Base-by-base conservation (phyloP, 2,888 invertebrate genomes). In the Caenorhabditis sulstoni region DNA sequence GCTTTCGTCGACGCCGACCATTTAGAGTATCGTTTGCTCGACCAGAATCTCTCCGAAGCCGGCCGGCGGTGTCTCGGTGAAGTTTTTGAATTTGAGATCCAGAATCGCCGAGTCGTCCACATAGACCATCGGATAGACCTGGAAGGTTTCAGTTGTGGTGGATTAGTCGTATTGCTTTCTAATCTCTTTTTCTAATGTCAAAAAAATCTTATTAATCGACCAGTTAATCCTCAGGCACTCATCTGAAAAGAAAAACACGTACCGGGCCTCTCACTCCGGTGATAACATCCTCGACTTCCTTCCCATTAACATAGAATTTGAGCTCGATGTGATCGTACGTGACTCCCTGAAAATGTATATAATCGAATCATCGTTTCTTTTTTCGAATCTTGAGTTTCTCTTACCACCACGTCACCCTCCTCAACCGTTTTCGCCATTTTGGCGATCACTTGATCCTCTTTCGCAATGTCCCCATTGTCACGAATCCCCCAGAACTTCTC, bases 71-170 rank as follows among this genome's bases (percentile, higher is more conserved):
- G 94, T 93, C 90, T 95, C 94, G 83, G 94, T 93, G 91, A 97
- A 97, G 90, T 94, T 94, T 86, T 95, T 95, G 91, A 98, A 93
- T 88, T 96, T 94, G 82, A 97, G 94, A 91, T 99, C 99, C 92
- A 99, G 91, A 86, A 98, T 97, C 35, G 98, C 97, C 84, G 97
- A 97, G 91, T 97, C 96, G 90, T 97, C 97, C 89, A 98, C 97
- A 96, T 92, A 73, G 93, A 93, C 87, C 76, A 84, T 75, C 8
- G 89, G 89, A 67, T 85, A 89, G 5, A 89, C 85, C 81, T 88
- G 81, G 8, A 85, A 61, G n/a, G n/a, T n/a, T n/a, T n/a, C n/a
- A n/a, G n/a, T n/a, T n/a, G n/a, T n/a, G n/a, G n/a, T n/a, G n/a
- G n/a, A n/a, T n/a, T n/a, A 77, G 86, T 12, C 58, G 29, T 5